phyloP scores from a whole-genome alignment of 2,888 invertebrate species.

The Selenia dentaria region DNA sequence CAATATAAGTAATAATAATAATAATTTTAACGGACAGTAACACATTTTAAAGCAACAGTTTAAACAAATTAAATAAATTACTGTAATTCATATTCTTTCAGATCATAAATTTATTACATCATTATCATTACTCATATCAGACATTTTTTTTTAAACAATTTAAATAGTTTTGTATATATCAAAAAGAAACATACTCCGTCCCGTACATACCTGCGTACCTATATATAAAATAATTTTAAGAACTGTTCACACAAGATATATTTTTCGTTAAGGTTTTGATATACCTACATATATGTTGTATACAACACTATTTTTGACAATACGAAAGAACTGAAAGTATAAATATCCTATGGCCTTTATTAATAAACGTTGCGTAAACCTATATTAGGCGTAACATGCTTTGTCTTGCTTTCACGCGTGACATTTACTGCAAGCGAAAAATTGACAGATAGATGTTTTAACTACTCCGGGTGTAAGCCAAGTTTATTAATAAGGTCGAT shows the following conservation, averaged over 20 bases:
- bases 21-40: conserved; percentile 31
- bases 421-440: too few species aligned
- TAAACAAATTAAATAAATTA: conserved; percentile 21
- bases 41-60: too few species aligned
- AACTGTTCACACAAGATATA: conserved; percentile 10
- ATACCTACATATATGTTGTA: neutral
- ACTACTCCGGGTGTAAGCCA: too few species aligned
- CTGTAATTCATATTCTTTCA: conserved; percentile 13
- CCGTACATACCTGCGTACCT: conserved; percentile 54
- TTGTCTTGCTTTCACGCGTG: too few species aligned
- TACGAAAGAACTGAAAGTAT: conserved; percentile 11
- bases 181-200: conserved; percentile 57
- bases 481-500: conserved; percentile 9
- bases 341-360: too few species aligned
- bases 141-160: too few species aligned
- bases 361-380: too few species aligned
- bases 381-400: too few species aligned
- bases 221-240: conserved; percentile 29
- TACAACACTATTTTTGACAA: conserved; percentile 3
- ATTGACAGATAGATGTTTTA: too few species aligned
- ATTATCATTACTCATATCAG: too few species aligned
- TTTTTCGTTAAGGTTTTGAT: neutral
- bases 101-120: conserved; percentile 7
- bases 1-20: conserved; percentile 49
- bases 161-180: conserved; percentile 45